phyloP scores from a whole-genome alignment of 2,797 vertebrate genomes.

The Cuniculus paca region DNA sequence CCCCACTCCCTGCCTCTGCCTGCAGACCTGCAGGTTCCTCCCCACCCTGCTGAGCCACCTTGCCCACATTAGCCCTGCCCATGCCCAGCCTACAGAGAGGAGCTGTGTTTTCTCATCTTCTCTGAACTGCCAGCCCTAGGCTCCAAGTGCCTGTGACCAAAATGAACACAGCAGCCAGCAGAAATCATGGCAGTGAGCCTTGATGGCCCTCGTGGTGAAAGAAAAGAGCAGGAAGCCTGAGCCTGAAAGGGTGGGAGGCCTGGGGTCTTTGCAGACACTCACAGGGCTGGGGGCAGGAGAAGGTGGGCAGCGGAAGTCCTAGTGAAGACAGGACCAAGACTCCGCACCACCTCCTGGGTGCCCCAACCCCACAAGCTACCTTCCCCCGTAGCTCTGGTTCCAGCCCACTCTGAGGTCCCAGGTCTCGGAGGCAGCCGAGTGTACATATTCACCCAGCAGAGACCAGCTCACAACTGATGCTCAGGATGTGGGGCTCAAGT shows the following conservation, averaged over 20 bases:
- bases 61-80: neutral
- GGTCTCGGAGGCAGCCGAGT: neutral
- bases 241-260: neutral
- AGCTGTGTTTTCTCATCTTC: neutral
- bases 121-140: neutral
- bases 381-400: neutral
- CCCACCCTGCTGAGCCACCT: neutral
- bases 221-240: neutral
- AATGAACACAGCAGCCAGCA: neutral
- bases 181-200: neutral
- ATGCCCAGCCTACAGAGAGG: neutral
- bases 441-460: neutral
- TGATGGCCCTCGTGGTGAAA: neutral
- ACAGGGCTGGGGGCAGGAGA: neutral
- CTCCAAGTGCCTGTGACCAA: neutral
- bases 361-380: neutral
- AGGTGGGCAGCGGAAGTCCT: neutral
- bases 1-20: neutral
- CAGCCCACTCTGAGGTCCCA: neutral
- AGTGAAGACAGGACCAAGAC: neutral
- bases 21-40: neutral
- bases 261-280: neutral
- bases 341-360: neutral
- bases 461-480: neutral
- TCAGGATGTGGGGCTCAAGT: neutral